A percentile compares a stretch with the other conserved stretches of the same genome.
Evolutionary conservation across 1,140 invertebrate species (phyloP).

Genomic region (Heliconius hewitsoni): DNA sequence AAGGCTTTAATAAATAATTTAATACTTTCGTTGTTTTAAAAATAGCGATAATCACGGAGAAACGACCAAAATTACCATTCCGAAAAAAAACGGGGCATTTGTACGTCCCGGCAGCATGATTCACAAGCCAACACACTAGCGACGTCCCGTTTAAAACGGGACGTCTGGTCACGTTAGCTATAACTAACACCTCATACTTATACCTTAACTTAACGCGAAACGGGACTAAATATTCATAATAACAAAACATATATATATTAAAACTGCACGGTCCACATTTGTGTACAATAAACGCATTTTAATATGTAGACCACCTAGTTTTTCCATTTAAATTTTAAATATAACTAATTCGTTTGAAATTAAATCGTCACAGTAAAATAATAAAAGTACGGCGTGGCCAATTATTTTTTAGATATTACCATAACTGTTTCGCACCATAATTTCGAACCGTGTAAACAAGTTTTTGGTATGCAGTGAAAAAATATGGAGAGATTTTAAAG

Average conservation of each 20-base stretch:
- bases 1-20: too few relatives aligned
- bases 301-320: neutral
- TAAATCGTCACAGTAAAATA: neutral
- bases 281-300: neutral
- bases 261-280: neutral
- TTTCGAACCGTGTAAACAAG: conserved; percentile 29
- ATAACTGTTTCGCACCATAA: conserved; percentile 37
- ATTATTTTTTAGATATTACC: conserved; percentile 33
- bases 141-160: too few relatives aligned
- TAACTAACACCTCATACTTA: neutral
- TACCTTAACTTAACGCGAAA: neutral
- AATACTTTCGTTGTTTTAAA: too few relatives aligned
- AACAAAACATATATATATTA: neutral
- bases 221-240: neutral
- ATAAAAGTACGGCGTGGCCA: conserved; percentile 12
- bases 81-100: too few relatives aligned
- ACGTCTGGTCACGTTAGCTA: too few relatives aligned
- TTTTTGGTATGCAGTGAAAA: neutral
- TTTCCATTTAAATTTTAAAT: neutral
- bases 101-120: too few relatives aligned
- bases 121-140: too few relatives aligned
- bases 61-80: too few relatives aligned
- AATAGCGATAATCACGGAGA: too few relatives aligned
- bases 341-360: neutral
- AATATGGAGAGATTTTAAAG: too few relatives aligned